Evolutionary conservation across 2,888 invertebrate species (phyloP).

Genomic region (Xylocampa areola): DNA sequence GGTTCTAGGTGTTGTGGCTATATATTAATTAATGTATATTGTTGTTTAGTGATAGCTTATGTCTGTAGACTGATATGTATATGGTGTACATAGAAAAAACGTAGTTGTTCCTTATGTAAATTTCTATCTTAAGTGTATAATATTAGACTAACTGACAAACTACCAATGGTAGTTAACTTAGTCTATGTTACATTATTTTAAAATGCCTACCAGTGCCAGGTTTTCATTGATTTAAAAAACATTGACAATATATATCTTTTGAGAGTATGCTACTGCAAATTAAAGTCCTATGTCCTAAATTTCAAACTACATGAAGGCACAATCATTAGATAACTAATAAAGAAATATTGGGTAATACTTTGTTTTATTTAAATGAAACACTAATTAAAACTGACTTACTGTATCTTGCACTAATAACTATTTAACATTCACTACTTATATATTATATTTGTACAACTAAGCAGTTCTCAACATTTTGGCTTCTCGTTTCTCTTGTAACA

Average conservation of each 20-base stretch:
- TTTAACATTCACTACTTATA: constrained; percentile 53
- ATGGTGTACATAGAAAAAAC: constrained; percentile 47
- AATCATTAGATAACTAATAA: constrained; percentile 44
- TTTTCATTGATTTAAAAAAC: too few species aligned
- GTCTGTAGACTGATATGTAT: constrained; percentile 57
- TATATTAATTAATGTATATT: constrained; percentile 41
- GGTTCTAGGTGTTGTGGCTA: constrained; percentile 46
- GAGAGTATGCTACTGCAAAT: constrained; percentile 28
- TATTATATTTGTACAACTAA: constrained; percentile 60
- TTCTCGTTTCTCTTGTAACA: constrained; percentile 95
- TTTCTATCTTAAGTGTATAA: constrained; percentile 30
- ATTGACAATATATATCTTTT: constrained; percentile 36
- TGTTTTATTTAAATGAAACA: constrained; percentile 51
- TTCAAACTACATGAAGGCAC: constrained; percentile 31
- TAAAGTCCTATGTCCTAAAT: constrained; percentile 20
- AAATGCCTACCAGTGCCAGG: constrained; percentile 45
- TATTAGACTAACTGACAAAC: constrained; percentile 37
- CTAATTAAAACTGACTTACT: constrained; percentile 26
- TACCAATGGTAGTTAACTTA: constrained; percentile 38
- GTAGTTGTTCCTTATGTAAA: constrained; percentile 49
- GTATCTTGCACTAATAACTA: constrained; percentile 45
- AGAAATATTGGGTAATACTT: constrained; percentile 37
- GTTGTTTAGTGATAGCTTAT: constrained; percentile 45
- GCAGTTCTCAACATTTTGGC: constrained; percentile 97
- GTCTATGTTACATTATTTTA: constrained; percentile 29